Evolutionary conservation across 1,140 invertebrate genomes (phyloP).

Genomic region (Papilio dardanus): DNA sequence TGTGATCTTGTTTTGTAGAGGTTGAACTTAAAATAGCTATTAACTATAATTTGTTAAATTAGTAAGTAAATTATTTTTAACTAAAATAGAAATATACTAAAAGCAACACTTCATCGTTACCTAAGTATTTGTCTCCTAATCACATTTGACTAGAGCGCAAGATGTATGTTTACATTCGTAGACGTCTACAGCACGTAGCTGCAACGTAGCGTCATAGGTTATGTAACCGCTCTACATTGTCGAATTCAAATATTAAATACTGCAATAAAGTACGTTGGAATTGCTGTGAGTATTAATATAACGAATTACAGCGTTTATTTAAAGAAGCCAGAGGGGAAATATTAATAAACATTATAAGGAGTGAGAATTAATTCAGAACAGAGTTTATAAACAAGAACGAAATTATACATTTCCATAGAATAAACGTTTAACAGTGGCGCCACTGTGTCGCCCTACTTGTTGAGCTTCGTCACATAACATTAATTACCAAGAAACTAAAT

Average conservation of each 20-base stretch:
- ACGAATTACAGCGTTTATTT: not conserved
- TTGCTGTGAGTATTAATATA: not conserved
- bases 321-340: not conserved
- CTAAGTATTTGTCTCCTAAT: not conserved
- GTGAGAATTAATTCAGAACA: not conserved
- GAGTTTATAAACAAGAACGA: not conserved
- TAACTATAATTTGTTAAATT: not conserved
- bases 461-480: slow-evolving; percentile 47
- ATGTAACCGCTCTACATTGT: not conserved
- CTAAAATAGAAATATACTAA: too few relatives aligned
- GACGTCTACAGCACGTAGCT: slow-evolving; percentile 10
- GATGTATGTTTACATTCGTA: not conserved
- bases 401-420: not conserved
- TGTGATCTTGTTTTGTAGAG: not conserved
- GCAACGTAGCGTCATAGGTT: not conserved
- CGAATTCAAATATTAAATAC: slow-evolving; percentile 18
- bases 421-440: slow-evolving; percentile 48
- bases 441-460: slow-evolving; percentile 70
- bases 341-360: not conserved
- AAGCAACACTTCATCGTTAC: not conserved
- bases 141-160: not conserved
- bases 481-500: not conserved
- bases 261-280: not conserved
- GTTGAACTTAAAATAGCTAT: not conserved
- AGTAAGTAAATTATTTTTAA: not conserved